Conservation (phyloP, 2,797 vertebrate genomes). For the Cephalopachus bancanus region DNA sequence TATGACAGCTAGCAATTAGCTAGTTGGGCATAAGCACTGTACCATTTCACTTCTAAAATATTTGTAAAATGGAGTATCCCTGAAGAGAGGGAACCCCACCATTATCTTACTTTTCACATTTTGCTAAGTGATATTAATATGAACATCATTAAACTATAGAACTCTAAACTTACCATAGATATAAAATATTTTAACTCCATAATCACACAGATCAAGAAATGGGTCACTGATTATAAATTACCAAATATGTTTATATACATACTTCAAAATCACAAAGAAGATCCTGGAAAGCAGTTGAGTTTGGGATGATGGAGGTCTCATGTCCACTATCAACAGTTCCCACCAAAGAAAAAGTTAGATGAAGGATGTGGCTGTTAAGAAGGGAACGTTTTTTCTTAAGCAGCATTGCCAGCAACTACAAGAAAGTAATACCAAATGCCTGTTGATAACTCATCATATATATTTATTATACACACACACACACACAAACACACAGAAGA, state of each 20-base stretch:
- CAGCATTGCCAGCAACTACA: conserved; percentile 97
- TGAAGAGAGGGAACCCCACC: neutral
- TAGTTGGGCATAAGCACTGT: neutral
- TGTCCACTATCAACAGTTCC: conserved; percentile 99
- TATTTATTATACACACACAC: neutral
- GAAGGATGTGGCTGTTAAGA: conserved; percentile 99
- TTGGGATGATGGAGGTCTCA: conserved; percentile 99
- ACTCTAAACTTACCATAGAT: neutral
- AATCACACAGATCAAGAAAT: neutral
- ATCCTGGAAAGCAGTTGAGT: conserved; percentile 98
- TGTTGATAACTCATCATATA: neutral
- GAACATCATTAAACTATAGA: neutral
- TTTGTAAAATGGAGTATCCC: neutral
- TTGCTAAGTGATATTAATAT: neutral
- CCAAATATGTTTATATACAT: conserved; percentile 65
- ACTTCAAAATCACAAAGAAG: conserved; percentile 99
- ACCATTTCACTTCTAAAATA: neutral
- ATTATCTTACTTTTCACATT: neutral
- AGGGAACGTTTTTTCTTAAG: conserved; percentile 98
- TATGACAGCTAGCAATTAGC: neutral
- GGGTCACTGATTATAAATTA: neutral
- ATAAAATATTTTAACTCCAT: neutral
- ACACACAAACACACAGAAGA: neutral
- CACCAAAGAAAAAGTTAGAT: conserved; percentile 98
- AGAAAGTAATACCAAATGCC: conserved; percentile 1